Evolutionary conservation across 1,140 invertebrate species (phyloP).

Genomic region (Cardiocondyla obscurior): DNA sequence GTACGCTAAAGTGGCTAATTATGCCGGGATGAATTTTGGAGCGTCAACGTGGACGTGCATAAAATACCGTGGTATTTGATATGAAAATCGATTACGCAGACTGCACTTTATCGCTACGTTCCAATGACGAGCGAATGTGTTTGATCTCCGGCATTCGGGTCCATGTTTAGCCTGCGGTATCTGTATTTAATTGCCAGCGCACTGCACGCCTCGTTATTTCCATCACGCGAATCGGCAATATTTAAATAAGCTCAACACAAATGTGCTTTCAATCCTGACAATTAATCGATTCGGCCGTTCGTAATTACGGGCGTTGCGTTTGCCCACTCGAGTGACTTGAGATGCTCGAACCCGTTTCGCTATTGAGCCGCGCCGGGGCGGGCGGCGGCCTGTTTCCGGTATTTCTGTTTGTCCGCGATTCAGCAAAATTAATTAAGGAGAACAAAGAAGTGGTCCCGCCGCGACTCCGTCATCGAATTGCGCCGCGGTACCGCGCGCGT

Average conservation of each 20-base stretch:
- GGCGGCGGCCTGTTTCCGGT: not conserved
- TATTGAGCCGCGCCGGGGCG: not conserved
- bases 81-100: slow-evolving; percentile 64
- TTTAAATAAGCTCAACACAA: slow-evolving; percentile 67
- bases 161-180: not conserved
- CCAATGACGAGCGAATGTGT: slow-evolving; percentile 52
- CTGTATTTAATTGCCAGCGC: slow-evolving; percentile 60
- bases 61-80: slow-evolving; percentile 56
- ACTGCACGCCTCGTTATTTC: slow-evolving; percentile 64
- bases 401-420: not conserved
- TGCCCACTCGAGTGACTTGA: slow-evolving; percentile 26
- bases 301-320: not conserved
- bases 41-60: slow-evolving; percentile 41
- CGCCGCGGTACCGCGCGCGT: slow-evolving; percentile 6
- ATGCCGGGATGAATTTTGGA: slow-evolving; percentile 58
- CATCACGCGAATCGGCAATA: slow-evolving; percentile 64
- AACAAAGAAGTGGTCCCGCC: not conserved
- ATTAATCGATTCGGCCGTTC: slow-evolving; percentile 15
- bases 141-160: slow-evolving; percentile 10
- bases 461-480: not conserved
- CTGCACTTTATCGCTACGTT: slow-evolving; percentile 53
- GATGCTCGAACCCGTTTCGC: not conserved
- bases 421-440: not conserved
- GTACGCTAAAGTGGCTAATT: slow-evolving; percentile 57
- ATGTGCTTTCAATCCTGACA: slow-evolving; percentile 45